These are phyloP conservation scores for Heteractis magnifica DNA, from an alignment of 92 coral and sea anemone genomes.

Conservation along the genomic window DNA sequence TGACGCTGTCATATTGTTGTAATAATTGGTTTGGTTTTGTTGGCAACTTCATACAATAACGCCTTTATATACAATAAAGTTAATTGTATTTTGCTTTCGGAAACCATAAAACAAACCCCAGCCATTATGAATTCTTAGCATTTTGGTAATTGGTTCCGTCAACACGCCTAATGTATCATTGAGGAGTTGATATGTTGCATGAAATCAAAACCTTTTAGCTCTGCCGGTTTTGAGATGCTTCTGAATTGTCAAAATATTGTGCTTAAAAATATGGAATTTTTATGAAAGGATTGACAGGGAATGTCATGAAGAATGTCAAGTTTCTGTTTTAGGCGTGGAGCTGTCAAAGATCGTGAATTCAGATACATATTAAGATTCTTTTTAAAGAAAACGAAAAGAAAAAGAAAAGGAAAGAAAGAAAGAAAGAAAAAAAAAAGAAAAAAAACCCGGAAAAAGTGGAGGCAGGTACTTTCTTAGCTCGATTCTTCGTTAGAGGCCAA, in stretches of 20 bases:
- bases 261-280: background rate
- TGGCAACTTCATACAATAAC: background rate
- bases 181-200: background rate
- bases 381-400: too few relatives aligned
- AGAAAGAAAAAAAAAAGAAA: too few relatives aligned
- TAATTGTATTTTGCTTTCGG: background rate
- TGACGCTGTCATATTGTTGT: too few relatives aligned
- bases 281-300: background rate
- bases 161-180: background rate
- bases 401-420: too few relatives aligned
- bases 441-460: too few relatives aligned
- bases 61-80: background rate
- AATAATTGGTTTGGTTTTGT: background rate
- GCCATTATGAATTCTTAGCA: background rate
- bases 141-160: background rate
- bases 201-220: background rate
- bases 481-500: too few relatives aligned
- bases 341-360: too few relatives aligned
- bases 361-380: too few relatives aligned
- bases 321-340: too few relatives aligned
- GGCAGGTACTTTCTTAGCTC: too few relatives aligned
- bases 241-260: background rate
- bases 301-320: too few relatives aligned
- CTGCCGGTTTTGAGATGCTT: background rate
- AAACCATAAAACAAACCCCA: background rate